A percentile compares a stretch with the other conserved stretches of the same genome.
Conservation (phyloP, 2,797 vertebrate species). For the Morelia viridis region DNA sequence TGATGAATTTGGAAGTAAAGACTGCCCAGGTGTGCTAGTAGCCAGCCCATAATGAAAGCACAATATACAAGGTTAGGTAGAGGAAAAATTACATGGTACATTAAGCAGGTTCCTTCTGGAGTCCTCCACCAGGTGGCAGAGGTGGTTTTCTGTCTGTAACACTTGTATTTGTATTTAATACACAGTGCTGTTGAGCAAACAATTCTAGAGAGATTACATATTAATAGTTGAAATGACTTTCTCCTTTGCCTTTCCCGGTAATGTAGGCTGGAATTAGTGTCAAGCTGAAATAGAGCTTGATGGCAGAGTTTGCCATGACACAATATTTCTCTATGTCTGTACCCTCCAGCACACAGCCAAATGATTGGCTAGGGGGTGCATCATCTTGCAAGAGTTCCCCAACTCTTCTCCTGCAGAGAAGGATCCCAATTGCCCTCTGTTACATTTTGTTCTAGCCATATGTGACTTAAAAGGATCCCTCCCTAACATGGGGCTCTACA, state of each 20-base stretch:
- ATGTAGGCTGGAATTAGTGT: neutral
- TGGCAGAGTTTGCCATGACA: neutral
- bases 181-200: neutral
- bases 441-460: neutral
- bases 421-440: neutral
- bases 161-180: neutral
- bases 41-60: neutral
- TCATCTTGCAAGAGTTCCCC: neutral
- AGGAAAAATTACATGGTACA: neutral
- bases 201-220: neutral
- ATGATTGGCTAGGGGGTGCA: neutral
- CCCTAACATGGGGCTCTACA: neutral
- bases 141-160: neutral
- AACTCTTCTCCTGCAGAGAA: neutral
- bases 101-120: neutral
- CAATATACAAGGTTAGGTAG: neutral
- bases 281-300: neutral
- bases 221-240: neutral
- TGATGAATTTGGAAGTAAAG: neutral
- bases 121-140: slow-evolving; percentile 3
- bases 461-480: neutral
- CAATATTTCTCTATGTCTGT: neutral
- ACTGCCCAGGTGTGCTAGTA: neutral
- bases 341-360: neutral
- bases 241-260: neutral